phyloP scores from a whole-genome alignment of 2,888 invertebrate species.

The Biston betularia region DNA sequence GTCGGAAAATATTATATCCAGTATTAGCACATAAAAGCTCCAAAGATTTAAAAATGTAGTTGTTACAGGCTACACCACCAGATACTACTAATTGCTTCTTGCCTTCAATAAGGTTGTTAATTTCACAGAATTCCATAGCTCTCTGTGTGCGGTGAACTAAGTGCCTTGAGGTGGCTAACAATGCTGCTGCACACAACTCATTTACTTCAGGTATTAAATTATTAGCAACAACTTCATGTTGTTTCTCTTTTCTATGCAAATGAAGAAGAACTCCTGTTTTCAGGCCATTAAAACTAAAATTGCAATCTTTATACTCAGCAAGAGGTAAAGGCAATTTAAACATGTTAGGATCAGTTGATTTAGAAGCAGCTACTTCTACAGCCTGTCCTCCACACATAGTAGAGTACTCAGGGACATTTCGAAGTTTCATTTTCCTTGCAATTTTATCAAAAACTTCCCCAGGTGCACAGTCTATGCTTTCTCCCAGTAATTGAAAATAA shows the following conservation, averaged over 20 bases:
- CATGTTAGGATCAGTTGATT: constrained; percentile 88
- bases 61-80: constrained; percentile 98
- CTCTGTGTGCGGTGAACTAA: constrained; percentile 94
- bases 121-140: constrained; percentile 91
- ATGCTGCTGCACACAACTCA: constrained; percentile 95
- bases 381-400: constrained; percentile 94
- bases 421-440: constrained; percentile 93
- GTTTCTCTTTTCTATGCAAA: constrained; percentile 86
- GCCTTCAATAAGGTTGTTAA: constrained; percentile 88
- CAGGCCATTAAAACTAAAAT: constrained; percentile 97
- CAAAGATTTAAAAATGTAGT: constrained; percentile 91
- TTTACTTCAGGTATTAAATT: constrained; percentile 90
- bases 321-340: constrained; percentile 90
- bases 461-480: constrained; percentile 93
- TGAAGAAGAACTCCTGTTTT: constrained; percentile 87
- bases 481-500: constrained; percentile 93
- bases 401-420: constrained; percentile 91
- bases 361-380: constrained; percentile 92
- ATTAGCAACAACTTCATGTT: constrained; percentile 87
- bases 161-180: constrained; percentile 91
- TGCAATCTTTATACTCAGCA: constrained; percentile 90
- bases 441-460: constrained; percentile 98
- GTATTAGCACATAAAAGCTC: constrained; percentile 89
- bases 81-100: constrained; percentile 92
- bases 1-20: constrained; percentile 90